Evolutionary conservation across 1,140 invertebrate genomes (phyloP).

Genomic region (Pachyrhynchus sulphureomaculatus): DNA sequence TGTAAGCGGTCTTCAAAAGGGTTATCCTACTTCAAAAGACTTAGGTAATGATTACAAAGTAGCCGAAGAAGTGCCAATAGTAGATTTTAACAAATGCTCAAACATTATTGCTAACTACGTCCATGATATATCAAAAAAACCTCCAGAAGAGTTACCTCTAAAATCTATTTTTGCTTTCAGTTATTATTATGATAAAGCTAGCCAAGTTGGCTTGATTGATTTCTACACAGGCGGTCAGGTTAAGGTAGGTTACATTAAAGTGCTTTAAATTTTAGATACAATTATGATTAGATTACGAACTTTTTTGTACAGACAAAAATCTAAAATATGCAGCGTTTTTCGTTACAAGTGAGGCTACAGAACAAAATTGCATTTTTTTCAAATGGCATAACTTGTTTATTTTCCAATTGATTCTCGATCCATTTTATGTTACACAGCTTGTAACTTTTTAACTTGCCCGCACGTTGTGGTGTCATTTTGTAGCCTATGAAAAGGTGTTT

Average conservation of each 20-base stretch:
- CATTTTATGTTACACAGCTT: too few species aligned
- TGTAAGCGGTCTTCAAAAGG: constrained; percentile 48
- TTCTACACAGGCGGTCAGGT: constrained; percentile 27
- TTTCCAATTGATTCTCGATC: too few species aligned
- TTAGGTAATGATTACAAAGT: constrained; percentile 36
- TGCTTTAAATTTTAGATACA: background rate
- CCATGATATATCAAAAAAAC: constrained; percentile 52
- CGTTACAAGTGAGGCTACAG: too few species aligned
- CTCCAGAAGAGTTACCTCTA: constrained; percentile 57
- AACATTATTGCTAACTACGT: constrained; percentile 63
- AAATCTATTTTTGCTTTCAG: constrained; percentile 82
- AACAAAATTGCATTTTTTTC: too few species aligned
- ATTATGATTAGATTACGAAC: background rate
- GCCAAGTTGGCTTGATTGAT: constrained; percentile 78
- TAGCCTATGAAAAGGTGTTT: too few species aligned
- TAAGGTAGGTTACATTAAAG: constrained; percentile 23
- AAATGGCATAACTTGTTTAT: too few species aligned
- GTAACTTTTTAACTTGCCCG: too few species aligned
- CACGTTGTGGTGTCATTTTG: too few species aligned
- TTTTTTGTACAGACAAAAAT: too few species aligned
- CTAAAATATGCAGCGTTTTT: too few species aligned
- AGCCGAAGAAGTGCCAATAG: constrained; percentile 60
- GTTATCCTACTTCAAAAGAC: constrained; percentile 47
- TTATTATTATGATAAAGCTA: constrained; percentile 90
- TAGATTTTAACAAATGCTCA: constrained; percentile 64